A percentile compares a stretch with the other conserved stretches of the same genome.
These are phyloP conservation scores for Eurystomus glaucurus DNA, from an alignment of 2,797 vertebrate species.

Conservation along the genomic window DNA sequence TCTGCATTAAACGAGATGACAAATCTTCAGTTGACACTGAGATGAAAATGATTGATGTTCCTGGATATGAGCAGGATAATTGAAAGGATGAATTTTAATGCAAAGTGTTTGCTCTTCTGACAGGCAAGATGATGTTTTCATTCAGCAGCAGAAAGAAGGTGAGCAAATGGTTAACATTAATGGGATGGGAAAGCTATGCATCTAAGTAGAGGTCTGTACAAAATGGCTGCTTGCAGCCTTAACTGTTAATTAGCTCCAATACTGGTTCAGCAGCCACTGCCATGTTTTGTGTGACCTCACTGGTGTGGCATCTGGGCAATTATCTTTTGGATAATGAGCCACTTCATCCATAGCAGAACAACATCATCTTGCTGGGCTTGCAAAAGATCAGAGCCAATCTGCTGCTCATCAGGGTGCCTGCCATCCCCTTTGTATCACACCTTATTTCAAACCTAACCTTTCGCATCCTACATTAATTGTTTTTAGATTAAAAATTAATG, in stretches of 20 bases:
- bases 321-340: conserved; percentile 83
- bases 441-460: conserved; percentile 80
- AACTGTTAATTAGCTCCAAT: conserved; percentile 75
- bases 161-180: conserved; percentile 19
- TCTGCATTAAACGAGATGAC: neutral
- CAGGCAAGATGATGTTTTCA: neutral
- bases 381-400: conserved; percentile 79
- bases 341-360: conserved; percentile 81
- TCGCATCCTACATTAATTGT: conserved; percentile 79
- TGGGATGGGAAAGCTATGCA: neutral
- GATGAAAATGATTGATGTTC: neutral
- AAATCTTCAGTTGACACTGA: neutral
- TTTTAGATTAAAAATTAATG: conserved; percentile 81
- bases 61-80: neutral
- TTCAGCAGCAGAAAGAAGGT: neutral
- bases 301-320: conserved; percentile 80
- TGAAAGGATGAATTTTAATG: neutral
- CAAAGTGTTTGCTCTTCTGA: neutral
- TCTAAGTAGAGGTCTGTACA: conserved; percentile 1
- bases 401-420: conserved; percentile 64
- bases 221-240: conserved; percentile 57
- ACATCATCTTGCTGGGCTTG: conserved; percentile 72
- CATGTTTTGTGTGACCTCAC: conserved; percentile 73
- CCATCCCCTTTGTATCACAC: conserved; percentile 62
- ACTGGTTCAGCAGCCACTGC: conserved; percentile 60